Base-by-base conservation (phyloP, 2,888 invertebrate genomes). In the Thumatha senex region DNA sequence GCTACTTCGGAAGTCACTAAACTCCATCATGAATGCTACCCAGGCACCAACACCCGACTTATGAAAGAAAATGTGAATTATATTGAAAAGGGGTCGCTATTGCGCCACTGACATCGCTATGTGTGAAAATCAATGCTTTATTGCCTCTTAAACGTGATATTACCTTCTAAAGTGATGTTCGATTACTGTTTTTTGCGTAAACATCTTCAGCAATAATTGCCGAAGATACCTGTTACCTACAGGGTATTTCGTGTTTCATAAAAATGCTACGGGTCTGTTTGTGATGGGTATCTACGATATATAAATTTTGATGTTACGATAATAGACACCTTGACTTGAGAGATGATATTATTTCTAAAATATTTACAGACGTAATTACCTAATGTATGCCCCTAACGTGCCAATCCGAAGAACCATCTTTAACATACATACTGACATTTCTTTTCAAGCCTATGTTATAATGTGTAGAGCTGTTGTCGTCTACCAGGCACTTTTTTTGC, bases 1-100 rank as follows among this genome's bases (percentile, higher is more conserved):
- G 89, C 89, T 88, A 87, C 90, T 89, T 89, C 86, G 88, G 89
- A 89, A 89, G 90, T 89, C 90, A 88, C 85, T 89, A 89, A 88
- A 89, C 89, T 86, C 84, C 72, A 79, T 77, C 82, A 84, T 85
- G 84, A 88, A 89, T 86, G 87, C 86, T 86, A 83, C 83, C 78
- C 81, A 80, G 77, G 76, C 80, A 78, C 79, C 79, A 80, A 80
- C 80, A 81, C 75, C 76, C 78, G 76, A 80, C 79, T 83, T 79
- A 79, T 78, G 82, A 83, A 82, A 80, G 88, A 85, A 89, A 88
- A 87, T 85, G 82, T 74, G 82, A 85, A 84, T 88, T 88, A 87
- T 87, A 87, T 89, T 86, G 84, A 80, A 86, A 84, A 83, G 76
- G 82, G 84, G 80, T 82, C 81, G 79, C 63, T 76, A 73, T 78